Conservation (phyloP, 2,113 vertebrate genomes). For the Panthera tigris region DNA sequence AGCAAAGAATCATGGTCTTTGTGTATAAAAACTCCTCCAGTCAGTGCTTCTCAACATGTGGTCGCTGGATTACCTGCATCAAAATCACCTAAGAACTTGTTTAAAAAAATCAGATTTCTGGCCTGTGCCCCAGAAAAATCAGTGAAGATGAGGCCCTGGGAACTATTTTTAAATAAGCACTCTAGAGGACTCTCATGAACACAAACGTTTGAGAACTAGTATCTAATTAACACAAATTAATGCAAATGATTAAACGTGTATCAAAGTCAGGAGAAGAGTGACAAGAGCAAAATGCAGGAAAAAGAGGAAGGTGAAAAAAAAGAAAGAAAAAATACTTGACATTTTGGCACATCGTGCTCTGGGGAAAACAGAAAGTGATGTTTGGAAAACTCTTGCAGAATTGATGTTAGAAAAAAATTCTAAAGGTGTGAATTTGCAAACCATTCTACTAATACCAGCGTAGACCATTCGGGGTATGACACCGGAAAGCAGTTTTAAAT, state of each 20-base stretch:
- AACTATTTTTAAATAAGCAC: not conserved
- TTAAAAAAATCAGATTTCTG: not conserved
- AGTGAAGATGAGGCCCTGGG: not conserved
- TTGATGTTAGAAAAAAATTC: slow-evolving; percentile 35
- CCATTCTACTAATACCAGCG: not conserved
- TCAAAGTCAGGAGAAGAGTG: not conserved
- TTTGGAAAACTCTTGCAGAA: slow-evolving; percentile 20
- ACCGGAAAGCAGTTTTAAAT: not conserved
- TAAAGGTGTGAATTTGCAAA: slow-evolving; percentile 11
- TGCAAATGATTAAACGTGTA: slow-evolving; percentile 1
- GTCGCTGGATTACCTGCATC: not conserved
- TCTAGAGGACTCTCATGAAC: not conserved
- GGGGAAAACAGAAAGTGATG: not conserved
- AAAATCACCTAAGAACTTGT: not conserved
- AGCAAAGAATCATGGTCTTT: not conserved
- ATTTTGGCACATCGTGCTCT: not conserved
- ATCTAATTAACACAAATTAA: slow-evolving; percentile 30
- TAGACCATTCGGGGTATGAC: not conserved
- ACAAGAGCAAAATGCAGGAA: not conserved
- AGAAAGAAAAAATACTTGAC: not conserved
- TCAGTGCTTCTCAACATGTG: not conserved
- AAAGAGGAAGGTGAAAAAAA: not conserved
- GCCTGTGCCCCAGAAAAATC: not conserved
- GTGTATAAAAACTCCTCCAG: not conserved
- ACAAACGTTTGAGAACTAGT: slow-evolving; percentile 1